These are phyloP conservation scores for Melanotaenia boesemani DNA, from an alignment of 2,797 vertebrate species.

Conservation along the genomic window DNA sequence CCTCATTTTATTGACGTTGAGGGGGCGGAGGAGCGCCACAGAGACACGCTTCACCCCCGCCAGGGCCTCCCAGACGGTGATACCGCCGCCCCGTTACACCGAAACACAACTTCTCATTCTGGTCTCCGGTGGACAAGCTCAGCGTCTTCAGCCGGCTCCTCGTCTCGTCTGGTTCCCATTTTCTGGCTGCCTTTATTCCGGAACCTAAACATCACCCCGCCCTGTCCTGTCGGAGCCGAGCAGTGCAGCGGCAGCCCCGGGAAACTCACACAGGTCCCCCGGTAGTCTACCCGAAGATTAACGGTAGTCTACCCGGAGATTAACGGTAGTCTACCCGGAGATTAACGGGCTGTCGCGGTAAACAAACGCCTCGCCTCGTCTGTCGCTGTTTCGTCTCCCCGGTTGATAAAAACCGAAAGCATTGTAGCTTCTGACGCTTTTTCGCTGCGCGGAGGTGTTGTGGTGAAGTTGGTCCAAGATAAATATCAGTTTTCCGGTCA, in stretches of 20 bases:
- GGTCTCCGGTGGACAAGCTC: constrained; percentile 35
- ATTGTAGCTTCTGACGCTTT: constrained; percentile 28
- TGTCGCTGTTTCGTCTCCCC: constrained; percentile 4
- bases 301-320: constrained; percentile 3
- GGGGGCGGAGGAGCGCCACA: constrained; percentile 56
- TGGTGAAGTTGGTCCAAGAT: rapidly evolving
- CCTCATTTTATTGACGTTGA: constrained; percentile 72
- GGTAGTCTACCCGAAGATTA: not conserved
- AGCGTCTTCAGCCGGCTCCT: constrained; percentile 52
- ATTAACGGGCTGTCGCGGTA: constrained; percentile 10
- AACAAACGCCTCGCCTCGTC: constrained; percentile 6
- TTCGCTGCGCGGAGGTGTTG: not conserved
- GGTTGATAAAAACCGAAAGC: constrained; percentile 27
- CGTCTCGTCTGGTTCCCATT: constrained; percentile 71
- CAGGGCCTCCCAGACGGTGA: constrained; percentile 59
- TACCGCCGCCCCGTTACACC: constrained; percentile 52
- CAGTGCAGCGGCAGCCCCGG: constrained; percentile 26
- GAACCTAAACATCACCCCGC: constrained; percentile 81
- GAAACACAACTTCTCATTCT: constrained; percentile 62
- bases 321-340: constrained; percentile 2
- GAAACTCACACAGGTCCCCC: constrained; percentile 26
- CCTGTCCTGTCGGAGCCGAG: constrained; percentile 55
- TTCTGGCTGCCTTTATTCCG: constrained; percentile 74
- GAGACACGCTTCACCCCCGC: constrained; percentile 57
- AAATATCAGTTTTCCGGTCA: not conserved